A percentile compares a stretch with the other conserved stretches of the same genome.
Conservation (phyloP, 2,113 vertebrate genomes). For the Brienomyrus longianalis region DNA sequence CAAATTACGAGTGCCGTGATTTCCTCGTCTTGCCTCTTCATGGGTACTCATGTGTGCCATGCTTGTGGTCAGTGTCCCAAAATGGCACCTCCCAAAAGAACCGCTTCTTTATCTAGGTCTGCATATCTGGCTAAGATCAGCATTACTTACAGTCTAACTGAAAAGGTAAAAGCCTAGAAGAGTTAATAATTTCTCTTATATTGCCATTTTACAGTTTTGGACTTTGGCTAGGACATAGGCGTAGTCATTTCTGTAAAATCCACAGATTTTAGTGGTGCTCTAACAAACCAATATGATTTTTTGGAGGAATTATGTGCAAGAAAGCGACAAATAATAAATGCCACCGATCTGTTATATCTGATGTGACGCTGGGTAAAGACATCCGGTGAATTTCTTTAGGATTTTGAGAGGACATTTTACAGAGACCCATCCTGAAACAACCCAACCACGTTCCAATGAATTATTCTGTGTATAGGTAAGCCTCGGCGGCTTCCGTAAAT, state of each 20-base stretch:
- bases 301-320: background rate
- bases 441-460: background rate
- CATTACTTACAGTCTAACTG: background rate
- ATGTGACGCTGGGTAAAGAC: constrained; percentile 28
- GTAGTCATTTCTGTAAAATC: background rate
- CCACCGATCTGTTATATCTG: background rate
- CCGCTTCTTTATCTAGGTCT: background rate
- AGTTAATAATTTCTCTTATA: background rate
- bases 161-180: background rate
- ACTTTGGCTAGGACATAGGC: background rate
- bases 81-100: background rate
- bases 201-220: background rate
- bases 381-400: constrained; percentile 51
- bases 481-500: too few species aligned
- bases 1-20: background rate
- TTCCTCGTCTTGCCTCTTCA: background rate
- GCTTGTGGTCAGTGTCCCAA: background rate
- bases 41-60: background rate
- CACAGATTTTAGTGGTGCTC: background rate
- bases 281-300: background rate
- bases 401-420: constrained; percentile 17
- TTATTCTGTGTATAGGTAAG: background rate
- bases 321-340: background rate
- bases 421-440: background rate
- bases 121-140: background rate